Percentiles rank a stretch among this genome's conserved stretches.
phyloP scores from a whole-genome alignment of 2,888 invertebrate species.

The Machimus rusticus region DNA sequence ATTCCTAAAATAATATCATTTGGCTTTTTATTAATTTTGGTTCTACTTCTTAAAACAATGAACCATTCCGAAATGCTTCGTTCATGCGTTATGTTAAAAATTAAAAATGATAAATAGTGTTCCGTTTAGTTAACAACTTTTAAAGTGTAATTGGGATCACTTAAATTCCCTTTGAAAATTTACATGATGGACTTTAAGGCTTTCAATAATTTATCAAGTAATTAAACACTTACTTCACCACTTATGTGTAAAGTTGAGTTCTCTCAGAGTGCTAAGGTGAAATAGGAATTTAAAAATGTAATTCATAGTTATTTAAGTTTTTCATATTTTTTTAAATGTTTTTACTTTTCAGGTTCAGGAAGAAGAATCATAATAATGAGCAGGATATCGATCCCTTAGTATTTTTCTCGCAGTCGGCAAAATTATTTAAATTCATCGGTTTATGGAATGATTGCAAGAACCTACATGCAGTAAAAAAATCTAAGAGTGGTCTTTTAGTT shows the following conservation, averaged over 20 bases:
- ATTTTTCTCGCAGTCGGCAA: background rate
- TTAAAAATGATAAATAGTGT: no score
- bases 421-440: background rate
- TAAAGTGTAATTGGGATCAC: background rate
- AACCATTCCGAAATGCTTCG: no score
- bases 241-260: background rate
- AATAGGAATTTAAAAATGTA: background rate
- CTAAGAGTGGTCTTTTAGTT: background rate
- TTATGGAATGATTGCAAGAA: background rate
- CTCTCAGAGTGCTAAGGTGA: no score
- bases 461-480: background rate
- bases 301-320: background rate
- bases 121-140: no score
- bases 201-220: background rate
- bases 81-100: no score
- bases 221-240: background rate
- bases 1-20: no score
- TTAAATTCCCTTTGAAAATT: background rate
- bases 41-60: no score
- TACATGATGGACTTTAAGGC: background rate
- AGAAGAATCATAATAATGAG: background rate
- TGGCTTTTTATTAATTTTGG: no score
- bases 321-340: background rate
- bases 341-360: background rate
- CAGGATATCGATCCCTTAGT: background rate